phyloP scores from a whole-genome alignment of 1,140 invertebrate species.

The Hestina assimilis region DNA sequence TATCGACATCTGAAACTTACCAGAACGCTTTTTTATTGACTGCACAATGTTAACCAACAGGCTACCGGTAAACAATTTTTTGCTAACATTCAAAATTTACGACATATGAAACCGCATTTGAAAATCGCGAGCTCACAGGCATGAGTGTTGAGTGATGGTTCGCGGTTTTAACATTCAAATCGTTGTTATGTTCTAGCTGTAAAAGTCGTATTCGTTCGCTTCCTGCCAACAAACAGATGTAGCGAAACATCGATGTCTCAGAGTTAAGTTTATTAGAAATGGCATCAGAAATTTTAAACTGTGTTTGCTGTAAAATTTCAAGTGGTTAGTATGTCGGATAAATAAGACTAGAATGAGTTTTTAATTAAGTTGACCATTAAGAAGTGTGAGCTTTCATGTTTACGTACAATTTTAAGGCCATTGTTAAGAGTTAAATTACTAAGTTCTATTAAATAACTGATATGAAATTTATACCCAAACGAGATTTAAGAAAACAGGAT shows the following conservation, averaged over 20 bases:
- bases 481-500: no score
- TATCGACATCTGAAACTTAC: conserved; percentile 54
- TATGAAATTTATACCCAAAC: no score
- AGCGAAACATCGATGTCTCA: not conserved
- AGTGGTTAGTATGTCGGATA: no score
- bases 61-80: conserved; percentile 54
- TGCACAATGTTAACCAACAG: conserved; percentile 48
- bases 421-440: no score
- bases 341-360: no score
- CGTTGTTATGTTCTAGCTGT: conserved; percentile 11
- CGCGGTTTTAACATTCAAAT: conserved; percentile 26
- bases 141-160: conserved; percentile 32
- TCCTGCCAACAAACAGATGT: not conserved
- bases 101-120: conserved; percentile 38
- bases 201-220: not conserved
- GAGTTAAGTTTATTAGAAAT: not conserved
- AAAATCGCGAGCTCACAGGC: conserved; percentile 33
- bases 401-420: no score
- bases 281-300: no score
- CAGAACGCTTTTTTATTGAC: conserved; percentile 63
- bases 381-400: no score
- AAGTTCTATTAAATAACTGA: no score
- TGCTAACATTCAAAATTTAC: conserved; percentile 48
- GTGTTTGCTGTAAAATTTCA: no score
- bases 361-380: no score